Base-by-base conservation (phyloP, 2,888 invertebrate species). In the Eristalinus aeneus region DNA sequence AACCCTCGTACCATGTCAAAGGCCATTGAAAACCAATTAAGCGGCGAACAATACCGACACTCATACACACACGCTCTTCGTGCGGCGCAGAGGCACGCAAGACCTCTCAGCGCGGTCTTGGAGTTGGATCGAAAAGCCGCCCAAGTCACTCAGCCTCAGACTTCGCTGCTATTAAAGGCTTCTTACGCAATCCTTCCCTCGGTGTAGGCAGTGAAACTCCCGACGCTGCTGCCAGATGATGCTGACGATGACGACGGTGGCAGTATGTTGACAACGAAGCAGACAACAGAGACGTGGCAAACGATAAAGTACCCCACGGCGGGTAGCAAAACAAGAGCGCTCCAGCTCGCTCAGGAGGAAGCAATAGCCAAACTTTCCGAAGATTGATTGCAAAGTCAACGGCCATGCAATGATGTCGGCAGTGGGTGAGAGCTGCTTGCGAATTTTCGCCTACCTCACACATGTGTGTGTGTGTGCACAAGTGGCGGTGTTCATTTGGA, bases 1-100 rank as follows among this genome's bases (percentile, higher is more conserved):
- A 53, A 61, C 63, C 32, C 63, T 56, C 32, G 4, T 39, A 68
- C 60, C 79, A 68, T 80, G 73, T 80, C 73, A 80, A 74, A 80
- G 79, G 79, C 79, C 63, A 80, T 73, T 56, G 68, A 73, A 80
- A 80, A 74, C 73, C 79, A 80, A 80, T 80, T 80, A 80, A 63
- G 56, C 63, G 63, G 61, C 31, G 78, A 78, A 65, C 61, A 74
- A 80, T 73, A 74, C 67, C 72, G 31, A 27, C 63, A 46, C 46
- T 16, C 54, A 8, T 20, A 71, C 58, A 64, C 9, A 27, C 4
- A 56, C 23, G 22, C 22, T 27, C 27, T 27, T 27, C 27, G 27
- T 9, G 11, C 20, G 23, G 16, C 10, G 23, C 4, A 11, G 23
- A 12, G 23, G 27, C 27, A 27, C 23, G 23, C 11, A 2, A 56